Conservation (phyloP, 2,113 vertebrate genomes). For the Corythornis cristatus region DNA sequence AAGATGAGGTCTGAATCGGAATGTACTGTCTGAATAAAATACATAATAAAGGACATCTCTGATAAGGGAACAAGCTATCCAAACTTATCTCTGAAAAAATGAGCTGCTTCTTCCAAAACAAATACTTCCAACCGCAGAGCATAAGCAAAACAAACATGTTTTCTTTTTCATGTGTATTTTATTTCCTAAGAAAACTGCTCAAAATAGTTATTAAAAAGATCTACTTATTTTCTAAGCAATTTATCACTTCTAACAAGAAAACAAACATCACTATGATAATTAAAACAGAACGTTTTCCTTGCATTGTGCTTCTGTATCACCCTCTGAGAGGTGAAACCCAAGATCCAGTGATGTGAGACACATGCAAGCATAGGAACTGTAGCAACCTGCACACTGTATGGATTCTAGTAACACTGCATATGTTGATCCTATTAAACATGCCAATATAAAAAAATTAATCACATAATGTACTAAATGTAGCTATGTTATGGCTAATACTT, state of each 20-base stretch:
- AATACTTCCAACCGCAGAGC: background rate
- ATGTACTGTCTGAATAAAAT: background rate
- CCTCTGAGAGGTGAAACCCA: background rate
- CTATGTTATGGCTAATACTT: background rate
- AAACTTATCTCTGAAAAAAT: background rate
- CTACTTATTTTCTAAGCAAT: background rate
- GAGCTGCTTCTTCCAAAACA: background rate
- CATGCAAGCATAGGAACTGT: background rate
- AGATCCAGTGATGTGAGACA: background rate
- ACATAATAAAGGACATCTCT: background rate
- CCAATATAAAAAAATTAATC: background rate
- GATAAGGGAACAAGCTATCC: background rate
- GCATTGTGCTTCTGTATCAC: fast-evolving
- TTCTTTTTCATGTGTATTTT: background rate
- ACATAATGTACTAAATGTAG: background rate
- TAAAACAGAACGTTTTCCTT: background rate
- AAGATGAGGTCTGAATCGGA: background rate
- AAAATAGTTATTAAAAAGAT: background rate
- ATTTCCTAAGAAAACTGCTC: background rate
- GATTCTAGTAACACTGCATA: background rate
- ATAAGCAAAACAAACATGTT: background rate
- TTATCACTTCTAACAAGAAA: background rate
- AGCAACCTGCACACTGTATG: background rate
- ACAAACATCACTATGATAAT: background rate
- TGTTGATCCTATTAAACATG: background rate